Evolutionary conservation across 1,140 invertebrate genomes (phyloP), one percentile per base, ranked within the genome.

Genomic region (Hypsibius dujardini): DNA sequence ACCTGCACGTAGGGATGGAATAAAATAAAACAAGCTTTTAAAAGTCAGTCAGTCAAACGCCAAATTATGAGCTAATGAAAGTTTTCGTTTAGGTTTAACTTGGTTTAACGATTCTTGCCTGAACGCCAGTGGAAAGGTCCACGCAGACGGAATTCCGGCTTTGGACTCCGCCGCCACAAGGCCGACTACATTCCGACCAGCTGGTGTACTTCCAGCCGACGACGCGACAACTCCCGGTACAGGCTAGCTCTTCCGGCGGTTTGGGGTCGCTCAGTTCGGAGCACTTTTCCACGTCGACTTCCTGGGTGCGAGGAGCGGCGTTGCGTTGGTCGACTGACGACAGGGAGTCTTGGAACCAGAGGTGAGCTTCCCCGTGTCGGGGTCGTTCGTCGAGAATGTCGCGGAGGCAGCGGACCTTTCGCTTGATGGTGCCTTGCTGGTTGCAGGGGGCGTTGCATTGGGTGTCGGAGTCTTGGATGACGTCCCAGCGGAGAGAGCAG

Each of bases 131-230:
- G 42, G 12, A 12, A 14, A 59, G 45, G 74, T 86, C 82, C 1
- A 84, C 79, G 76, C 87, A 88, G 1, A 75, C 75, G 0, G 84
- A 84, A 56, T 76, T 80, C 42, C 88, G 79, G 28, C 78, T 81
- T 74, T 86, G 84, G 1, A 80, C 78, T 3, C 87, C 87, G 45
- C 81, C 82, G 56, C 85, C 87, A 78, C 88, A 89, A 1, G 83
- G 83, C 75, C 81, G 47, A 74, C 76, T 75, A 74, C 83, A 84
- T 45, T 82, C 74, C 2, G 85, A 85, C 89, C 89, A 91, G 7
- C 84, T 80, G 1, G 82, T 82, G 75, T 87, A 90, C 3, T 81
- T 79, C 89, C 89, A 91, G 45, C 81, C 80, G 1, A 83, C 84
- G 46, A 79, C 78, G 42, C 84, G 80, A 76, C 89, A 91, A 1